A percentile compares a stretch with the other conserved stretches of the same genome.
These are phyloP conservation scores for Fabriciana adippe DNA, from an alignment of 2,888 invertebrate species.

Conservation along the genomic window DNA sequence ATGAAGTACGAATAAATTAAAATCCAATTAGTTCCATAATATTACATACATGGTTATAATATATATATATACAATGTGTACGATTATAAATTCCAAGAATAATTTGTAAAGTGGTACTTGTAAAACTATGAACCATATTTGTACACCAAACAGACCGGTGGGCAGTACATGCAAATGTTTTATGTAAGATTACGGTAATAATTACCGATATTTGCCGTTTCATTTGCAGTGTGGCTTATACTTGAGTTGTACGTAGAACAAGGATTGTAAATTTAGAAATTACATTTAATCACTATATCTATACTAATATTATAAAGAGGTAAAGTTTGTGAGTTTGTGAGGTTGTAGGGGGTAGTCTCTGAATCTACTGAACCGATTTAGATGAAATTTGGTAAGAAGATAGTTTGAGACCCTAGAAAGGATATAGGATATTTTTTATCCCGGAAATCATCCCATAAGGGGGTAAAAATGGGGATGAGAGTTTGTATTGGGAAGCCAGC, in stretches of 20 bases:
- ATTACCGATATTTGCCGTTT: slow-evolving; percentile 43
- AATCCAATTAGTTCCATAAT: slow-evolving; percentile 4
- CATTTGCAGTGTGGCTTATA: slow-evolving; percentile 18
- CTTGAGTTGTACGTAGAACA: slow-evolving; percentile 1
- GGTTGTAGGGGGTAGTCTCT: no score
- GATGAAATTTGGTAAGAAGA: no score
- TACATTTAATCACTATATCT: background rate
- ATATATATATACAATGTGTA: no score
- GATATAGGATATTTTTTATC: no score
- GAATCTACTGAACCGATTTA: no score
- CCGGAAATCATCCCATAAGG: no score
- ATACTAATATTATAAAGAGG: no score
- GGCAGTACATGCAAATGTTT: slow-evolving; percentile 31
- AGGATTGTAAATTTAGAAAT: background rate
- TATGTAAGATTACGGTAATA: slow-evolving; percentile 40
- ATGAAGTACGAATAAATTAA: background rate
- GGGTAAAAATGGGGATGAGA: no score
- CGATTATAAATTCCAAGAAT: background rate
- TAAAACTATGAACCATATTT: slow-evolving; percentile 15
- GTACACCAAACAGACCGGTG: slow-evolving; percentile 20
- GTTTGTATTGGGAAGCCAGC: no score
- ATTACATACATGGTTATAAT: background rate
- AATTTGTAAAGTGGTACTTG: slow-evolving; percentile 6
- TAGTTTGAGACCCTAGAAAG: no score
- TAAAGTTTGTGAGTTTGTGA: no score